Percentiles rank a stretch among this genome's conserved stretches.
These are phyloP conservation scores for Stylophora pistillata DNA, from an alignment of 64 coral and sea anemone species.

Conservation along the genomic window DNA sequence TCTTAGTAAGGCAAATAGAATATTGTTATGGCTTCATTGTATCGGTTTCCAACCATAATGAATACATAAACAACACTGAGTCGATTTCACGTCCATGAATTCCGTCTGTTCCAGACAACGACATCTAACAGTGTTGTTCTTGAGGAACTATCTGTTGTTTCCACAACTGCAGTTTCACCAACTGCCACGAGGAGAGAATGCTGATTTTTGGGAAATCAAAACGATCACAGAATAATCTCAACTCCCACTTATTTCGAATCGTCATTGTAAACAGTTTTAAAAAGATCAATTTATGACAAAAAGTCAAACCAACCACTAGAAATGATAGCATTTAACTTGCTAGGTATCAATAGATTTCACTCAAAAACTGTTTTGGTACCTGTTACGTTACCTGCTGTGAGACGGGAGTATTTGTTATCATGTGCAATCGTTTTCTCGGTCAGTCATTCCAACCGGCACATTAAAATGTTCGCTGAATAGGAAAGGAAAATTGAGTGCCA, in stretches of 20 bases:
- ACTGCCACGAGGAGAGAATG: no score
- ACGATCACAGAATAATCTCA: neutral
- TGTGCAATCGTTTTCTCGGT: neutral
- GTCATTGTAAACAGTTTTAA: neutral
- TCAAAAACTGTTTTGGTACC: neutral
- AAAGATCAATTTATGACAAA: neutral
- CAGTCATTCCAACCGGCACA: neutral
- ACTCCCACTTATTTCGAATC: neutral
- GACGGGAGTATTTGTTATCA: neutral
- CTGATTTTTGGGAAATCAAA: no score
- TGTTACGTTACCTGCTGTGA: conserved; percentile 5
- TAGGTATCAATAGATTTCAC: neutral
- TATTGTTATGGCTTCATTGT: neutral
- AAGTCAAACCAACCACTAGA: neutral
- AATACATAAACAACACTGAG: no score
- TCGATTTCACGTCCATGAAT: no score
- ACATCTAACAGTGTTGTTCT: neutral
- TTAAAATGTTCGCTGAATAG: neutral
- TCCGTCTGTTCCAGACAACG: neutral
- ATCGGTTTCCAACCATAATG: neutral
- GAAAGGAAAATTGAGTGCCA: neutral
- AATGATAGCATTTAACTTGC: neutral
- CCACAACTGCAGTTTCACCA: no score
- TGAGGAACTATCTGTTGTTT: no score
- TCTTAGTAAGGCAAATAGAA: neutral